These are phyloP conservation scores for Mesorhabditis belari DNA, from an alignment of 2,888 invertebrate genomes.

Conservation along the genomic window DNA sequence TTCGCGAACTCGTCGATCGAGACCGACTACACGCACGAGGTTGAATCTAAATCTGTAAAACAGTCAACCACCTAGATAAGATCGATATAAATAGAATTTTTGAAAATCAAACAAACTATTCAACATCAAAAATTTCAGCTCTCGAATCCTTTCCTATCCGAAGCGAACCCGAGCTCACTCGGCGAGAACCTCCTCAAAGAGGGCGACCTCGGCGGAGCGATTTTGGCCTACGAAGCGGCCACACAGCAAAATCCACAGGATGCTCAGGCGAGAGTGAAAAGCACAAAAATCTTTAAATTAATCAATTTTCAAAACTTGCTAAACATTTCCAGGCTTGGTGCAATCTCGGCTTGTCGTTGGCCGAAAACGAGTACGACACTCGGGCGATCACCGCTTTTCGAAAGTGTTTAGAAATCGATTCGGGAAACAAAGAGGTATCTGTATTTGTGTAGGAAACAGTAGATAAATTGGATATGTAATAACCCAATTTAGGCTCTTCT, in stretches of 20 bases:
- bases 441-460: too few relatives aligned
- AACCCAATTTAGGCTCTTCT: constrained; percentile 65
- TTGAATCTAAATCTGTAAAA: too few relatives aligned
- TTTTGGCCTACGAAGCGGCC: constrained; percentile 90
- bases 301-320: too few relatives aligned
- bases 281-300: neutral
- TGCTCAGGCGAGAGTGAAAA: constrained; percentile 22
- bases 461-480: too few relatives aligned
- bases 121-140: constrained; percentile 8
- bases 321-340: constrained; percentile 68
- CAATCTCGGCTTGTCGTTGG: constrained; percentile 73
- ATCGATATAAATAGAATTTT: too few relatives aligned
- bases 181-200: constrained; percentile 60
- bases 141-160: constrained; percentile 21
- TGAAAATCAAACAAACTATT: too few relatives aligned
- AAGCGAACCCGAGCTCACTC: constrained; percentile 17
- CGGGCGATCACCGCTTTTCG: constrained; percentile 83
- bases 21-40: neutral
- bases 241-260: constrained; percentile 57
- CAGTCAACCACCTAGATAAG: too few relatives aligned
- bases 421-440: constrained; percentile 32
- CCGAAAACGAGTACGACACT: constrained; percentile 95
- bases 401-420: constrained; percentile 57
- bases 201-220: constrained; percentile 90
- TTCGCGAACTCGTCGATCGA: neutral